A percentile compares a stretch with the other conserved stretches of the same genome.
Conservation (phyloP, 2,113 vertebrate genomes). For the Corapipo altera region DNA sequence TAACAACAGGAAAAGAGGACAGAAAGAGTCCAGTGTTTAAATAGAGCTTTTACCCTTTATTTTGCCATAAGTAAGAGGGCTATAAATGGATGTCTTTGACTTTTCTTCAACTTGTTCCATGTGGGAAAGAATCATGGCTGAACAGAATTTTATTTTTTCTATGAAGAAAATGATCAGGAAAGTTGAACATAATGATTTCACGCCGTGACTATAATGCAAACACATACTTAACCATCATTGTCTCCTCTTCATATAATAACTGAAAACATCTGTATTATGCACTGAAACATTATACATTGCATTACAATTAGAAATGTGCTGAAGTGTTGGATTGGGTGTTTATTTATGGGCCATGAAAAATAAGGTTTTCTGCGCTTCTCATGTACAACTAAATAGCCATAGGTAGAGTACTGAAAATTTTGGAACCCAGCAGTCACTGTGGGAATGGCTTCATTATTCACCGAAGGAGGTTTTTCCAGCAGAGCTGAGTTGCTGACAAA, state of each 20-base stretch:
- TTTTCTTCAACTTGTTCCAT: slow-evolving; percentile 18
- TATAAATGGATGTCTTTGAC: neutral
- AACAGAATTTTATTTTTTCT: slow-evolving; percentile 39
- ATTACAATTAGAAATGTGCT: slow-evolving; percentile 75
- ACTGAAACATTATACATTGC: slow-evolving; percentile 53
- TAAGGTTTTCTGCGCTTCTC: slow-evolving; percentile 49
- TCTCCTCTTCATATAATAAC: slow-evolving; percentile 70
- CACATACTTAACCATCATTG: slow-evolving; percentile 70
- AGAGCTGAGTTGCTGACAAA: slow-evolving; percentile 59
- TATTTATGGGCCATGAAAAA: slow-evolving; percentile 72
- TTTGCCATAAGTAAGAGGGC: neutral
- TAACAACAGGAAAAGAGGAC: neutral
- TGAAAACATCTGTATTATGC: slow-evolving; percentile 74
- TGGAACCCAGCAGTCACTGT: slow-evolving; percentile 60
- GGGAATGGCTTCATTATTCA: slow-evolving; percentile 62
- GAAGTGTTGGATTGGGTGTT: slow-evolving; percentile 62
- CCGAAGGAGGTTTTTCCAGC: slow-evolving; percentile 46
- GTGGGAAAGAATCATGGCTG: slow-evolving; percentile 12
- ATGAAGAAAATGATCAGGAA: slow-evolving; percentile 57
- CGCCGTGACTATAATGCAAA: slow-evolving; percentile 65
- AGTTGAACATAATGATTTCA: slow-evolving; percentile 71
- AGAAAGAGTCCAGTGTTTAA: neutral
- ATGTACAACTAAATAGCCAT: slow-evolving; percentile 63
- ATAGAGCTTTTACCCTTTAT: neutral
- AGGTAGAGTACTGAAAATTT: slow-evolving; percentile 64